Conservation (phyloP, 2,888 invertebrate genomes). For the Aporophyla lueneburgensis region DNA sequence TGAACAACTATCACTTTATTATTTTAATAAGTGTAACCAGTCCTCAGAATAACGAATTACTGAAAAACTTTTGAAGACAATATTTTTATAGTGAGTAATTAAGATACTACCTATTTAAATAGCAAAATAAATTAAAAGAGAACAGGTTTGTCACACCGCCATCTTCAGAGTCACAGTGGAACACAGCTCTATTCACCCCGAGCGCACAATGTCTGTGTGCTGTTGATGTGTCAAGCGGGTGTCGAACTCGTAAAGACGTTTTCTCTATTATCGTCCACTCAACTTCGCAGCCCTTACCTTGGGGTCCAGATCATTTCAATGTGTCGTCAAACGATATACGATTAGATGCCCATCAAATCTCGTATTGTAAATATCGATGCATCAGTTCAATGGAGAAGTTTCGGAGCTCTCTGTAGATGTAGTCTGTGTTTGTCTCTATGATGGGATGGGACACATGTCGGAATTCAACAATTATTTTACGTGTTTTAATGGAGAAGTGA, state of each 20-base stretch:
- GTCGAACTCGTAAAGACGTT: conserved; percentile 87
- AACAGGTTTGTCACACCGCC: conserved; percentile 51
- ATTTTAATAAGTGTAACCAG: neutral
- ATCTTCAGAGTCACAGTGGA: conserved; percentile 68
- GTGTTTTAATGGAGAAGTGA: neutral
- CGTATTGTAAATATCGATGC: conserved; percentile 52
- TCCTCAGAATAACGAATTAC: too few species aligned
- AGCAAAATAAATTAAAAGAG: neutral
- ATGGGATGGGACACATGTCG: neutral
- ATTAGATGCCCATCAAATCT: conserved; percentile 59
- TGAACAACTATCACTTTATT: too few species aligned
- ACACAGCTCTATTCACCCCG: conserved; percentile 60
- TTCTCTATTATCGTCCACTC: conserved; percentile 86
- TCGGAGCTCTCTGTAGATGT: neutral
- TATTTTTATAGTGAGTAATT: neutral
- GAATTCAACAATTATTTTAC: neutral
- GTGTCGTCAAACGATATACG: conserved; percentile 60
- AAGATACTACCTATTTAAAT: neutral
- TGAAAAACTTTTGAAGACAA: neutral
- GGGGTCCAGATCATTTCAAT: conserved; percentile 71
- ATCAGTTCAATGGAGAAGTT: conserved; percentile 26
- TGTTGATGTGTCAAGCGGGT: conserved; percentile 87
- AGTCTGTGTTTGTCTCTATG: neutral
- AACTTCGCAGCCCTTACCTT: conserved; percentile 77
- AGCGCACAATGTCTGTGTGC: conserved; percentile 73